Base-by-base conservation (phyloP, 2,797 vertebrate genomes). In the Masticophis lateralis region DNA sequence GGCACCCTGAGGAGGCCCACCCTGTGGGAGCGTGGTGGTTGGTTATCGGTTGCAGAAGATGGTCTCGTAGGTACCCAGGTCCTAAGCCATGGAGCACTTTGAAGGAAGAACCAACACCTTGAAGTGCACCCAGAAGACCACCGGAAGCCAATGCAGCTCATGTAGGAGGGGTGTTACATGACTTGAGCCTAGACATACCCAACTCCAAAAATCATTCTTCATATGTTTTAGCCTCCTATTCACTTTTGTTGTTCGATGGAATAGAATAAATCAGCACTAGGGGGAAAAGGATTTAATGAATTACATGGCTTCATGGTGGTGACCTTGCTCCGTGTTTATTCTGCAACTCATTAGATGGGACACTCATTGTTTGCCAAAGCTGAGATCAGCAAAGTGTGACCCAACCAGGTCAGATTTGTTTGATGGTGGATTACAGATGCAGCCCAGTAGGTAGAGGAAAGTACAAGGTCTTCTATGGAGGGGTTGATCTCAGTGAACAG, bases 371-470 rank as follows among this genome's bases (percentile, higher is more conserved):
- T 56, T 7, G 88, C 86, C 57, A 92, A 43, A 92, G 92, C 74
- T 53, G 92, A 89, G 94, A 87, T 93, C 63, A 56, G 87, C 87
- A 92, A 37, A 55, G 91, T 90, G 57, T 61, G 0, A 91, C 69
- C 92, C 69, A 27, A 18, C 1, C 3, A 22, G 61, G 89, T 13
- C 16, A 16, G 51, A 0, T 8, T 0, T 32, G 32, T 92, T 43
- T 66, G 86, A 32, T 2, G 2, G 88, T 8, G 86, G 88, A 91
- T 92, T 92, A 94, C 89, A 43, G 28, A 57, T 56, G 47, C 37
- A 51, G 91, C 32, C 55, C 59, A 1, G 88, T 28, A 59, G 25
- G 66, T 0, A 0, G 22, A 69, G 0, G 6, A 22, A 88, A 63
- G n/a, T 11, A 55, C 66, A 89, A 92, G 66, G 66, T 87, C 87